Evolutionary conservation across 2,113 vertebrate species (phyloP), one percentile per base, ranked within the genome.

Genomic region (Callipepla squamata): DNA sequence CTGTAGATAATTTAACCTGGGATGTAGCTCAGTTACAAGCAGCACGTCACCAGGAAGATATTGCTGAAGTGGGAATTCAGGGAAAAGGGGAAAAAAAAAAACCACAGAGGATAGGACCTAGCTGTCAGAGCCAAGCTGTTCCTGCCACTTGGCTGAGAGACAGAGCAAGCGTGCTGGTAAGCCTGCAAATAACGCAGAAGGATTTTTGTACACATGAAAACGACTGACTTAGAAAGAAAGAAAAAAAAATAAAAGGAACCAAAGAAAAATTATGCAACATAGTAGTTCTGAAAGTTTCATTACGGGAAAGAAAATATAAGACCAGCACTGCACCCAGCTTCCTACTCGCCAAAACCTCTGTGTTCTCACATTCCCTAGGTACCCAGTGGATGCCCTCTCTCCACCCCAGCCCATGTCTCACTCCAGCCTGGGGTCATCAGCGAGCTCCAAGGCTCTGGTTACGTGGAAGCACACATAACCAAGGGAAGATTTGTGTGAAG

Each of bases 151-250:
- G 76, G 55, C 61, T 48, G 40, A 57, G 38, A 48, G 25, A 47
- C 36, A 62, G 70, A 76, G 44, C 57, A 93, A 72, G 69, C 38
- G 50, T 4, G 44, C 8, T 67, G 8, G 7, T 13, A 72, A 86
- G 30, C n/a, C 61, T 87, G 68, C 34, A 91, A 85, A 92, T 63
- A 80, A 2, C 34, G 59, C 55, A 90, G 47, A 59, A 34, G 11
- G 3, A 8, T 30, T 28, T 79, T 62, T 11, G 13, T 51, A 61
- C 12, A 2, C 48, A 17, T 38, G 25, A 59, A 62, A 87, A 59
- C 4, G 14, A 73, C 55, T 47, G 48, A 53, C 32, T 25, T 70
- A 59, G 47, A 44, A 68, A 72, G 45, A 57, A 76, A 61, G 32
- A 13, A 13, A 2, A 2, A 22, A 23, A 36, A 36, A 61, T 16